phyloP scores from a whole-genome alignment of 2,113 vertebrate genomes.

The Rattus rattus region DNA sequence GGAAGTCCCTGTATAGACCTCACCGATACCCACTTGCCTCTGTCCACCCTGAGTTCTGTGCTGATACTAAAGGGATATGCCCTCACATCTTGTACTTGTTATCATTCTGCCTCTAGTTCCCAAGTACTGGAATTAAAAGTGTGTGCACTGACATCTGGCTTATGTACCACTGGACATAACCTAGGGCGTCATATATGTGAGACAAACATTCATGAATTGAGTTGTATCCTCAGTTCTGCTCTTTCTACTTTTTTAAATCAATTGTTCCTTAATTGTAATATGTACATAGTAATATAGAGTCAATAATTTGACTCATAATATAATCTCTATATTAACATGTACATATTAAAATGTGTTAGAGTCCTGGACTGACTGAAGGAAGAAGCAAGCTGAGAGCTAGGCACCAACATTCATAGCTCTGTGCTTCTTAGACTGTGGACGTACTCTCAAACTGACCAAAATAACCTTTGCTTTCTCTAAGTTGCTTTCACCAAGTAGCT shows the following conservation, averaged over 20 bases:
- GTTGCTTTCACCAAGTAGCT: neutral
- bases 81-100: neutral
- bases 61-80: neutral
- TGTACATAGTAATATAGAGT: neutral
- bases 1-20: no score
- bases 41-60: neutral
- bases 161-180: neutral
- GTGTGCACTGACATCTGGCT: neutral
- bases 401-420: no score
- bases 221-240: neutral
- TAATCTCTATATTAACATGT: no score
- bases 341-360: no score
- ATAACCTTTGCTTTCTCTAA: neutral
- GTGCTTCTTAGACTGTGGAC: neutral
- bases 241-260: neutral
- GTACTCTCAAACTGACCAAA: neutral
- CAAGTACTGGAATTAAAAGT: neutral
- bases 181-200: neutral
- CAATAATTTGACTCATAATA: neutral
- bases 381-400: neutral
- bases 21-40: no score
- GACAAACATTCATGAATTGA: neutral
- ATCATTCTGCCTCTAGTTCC: no score
- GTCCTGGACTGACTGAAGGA: neutral
- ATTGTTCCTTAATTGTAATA: neutral